Percentiles rank a stretch among this genome's conserved stretches.
These are phyloP conservation scores for Hyperopisus bebe DNA, from an alignment of 2,113 vertebrate species.

Conservation along the genomic window DNA sequence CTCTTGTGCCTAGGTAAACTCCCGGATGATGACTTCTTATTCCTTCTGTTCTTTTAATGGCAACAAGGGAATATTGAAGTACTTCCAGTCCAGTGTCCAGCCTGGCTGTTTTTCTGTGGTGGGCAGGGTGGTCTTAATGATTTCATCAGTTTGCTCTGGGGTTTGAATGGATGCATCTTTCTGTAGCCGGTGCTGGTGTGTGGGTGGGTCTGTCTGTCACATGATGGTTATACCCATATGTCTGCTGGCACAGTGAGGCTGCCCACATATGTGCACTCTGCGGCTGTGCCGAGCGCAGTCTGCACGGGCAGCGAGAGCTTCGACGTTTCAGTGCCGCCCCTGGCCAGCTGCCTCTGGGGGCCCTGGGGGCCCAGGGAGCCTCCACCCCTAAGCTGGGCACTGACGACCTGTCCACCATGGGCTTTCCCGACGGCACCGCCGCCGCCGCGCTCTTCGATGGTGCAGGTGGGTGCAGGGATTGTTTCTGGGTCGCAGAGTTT, in stretches of 20 bases:
- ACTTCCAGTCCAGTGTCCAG: not conserved
- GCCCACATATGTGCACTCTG: conserved; percentile 79
- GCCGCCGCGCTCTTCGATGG: conserved; percentile 74
- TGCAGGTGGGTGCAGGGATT: conserved; percentile 60
- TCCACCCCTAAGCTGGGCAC: conserved; percentile 58
- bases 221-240: not conserved
- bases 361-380: conserved; percentile 50
- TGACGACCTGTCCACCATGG: conserved; percentile 74
- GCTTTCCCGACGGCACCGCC: conserved; percentile 75
- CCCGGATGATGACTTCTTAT: not conserved
- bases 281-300: conserved; percentile 88
- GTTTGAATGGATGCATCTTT: not conserved
- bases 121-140: not conserved
- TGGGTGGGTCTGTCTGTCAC: not conserved
- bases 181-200: not conserved
- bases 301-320: conserved; percentile 86
- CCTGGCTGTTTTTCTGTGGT: not conserved
- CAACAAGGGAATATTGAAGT: not conserved
- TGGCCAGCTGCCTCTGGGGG: conserved; percentile 52
- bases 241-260: conserved; percentile 46
- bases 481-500: not conserved
- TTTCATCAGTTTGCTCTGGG: not conserved
- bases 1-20: conserved; percentile 52
- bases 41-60: not conserved
- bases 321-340: conserved; percentile 73